Conservation (phyloP, 2,113 vertebrate species). For the Microtus ochrogaster region DNA sequence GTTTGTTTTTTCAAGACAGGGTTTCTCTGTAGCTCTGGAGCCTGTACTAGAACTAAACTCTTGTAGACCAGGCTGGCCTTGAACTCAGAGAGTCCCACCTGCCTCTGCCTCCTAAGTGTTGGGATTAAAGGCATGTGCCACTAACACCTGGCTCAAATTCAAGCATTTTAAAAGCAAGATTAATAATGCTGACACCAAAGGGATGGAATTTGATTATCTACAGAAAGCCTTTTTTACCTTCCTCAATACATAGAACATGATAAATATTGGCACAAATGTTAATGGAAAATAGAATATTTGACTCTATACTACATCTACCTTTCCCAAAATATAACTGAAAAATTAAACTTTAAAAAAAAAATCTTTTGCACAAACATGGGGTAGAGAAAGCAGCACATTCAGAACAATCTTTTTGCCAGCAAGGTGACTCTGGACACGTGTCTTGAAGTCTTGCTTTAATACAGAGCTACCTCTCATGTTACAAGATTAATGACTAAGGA, state of each 20-base stretch:
- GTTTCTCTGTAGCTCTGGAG: too few relatives aligned
- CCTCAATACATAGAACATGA: background rate
- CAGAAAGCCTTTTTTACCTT: background rate
- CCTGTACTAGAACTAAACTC: too few relatives aligned
- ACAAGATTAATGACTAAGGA: background rate
- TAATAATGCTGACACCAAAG: background rate
- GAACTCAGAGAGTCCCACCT: too few relatives aligned
- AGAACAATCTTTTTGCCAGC: background rate
- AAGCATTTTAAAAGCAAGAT: background rate
- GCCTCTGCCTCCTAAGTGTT: too few relatives aligned
- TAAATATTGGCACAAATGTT: constrained; percentile 4
- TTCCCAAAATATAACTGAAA: background rate
- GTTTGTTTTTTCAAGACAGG: too few relatives aligned
- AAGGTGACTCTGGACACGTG: background rate
- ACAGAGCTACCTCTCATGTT: background rate
- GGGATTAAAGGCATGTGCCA: too few relatives aligned
- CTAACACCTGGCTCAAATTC: background rate
- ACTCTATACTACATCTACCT: background rate
- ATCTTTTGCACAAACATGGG: background rate
- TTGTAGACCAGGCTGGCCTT: too few relatives aligned
- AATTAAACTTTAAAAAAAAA: background rate
- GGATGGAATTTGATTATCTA: constrained; percentile 16
- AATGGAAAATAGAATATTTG: background rate
- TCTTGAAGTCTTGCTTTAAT: constrained; percentile 2
- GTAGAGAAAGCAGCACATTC: background rate